Conservation (phyloP, 1,140 invertebrate genomes). For the Halyomorpha halys region DNA sequence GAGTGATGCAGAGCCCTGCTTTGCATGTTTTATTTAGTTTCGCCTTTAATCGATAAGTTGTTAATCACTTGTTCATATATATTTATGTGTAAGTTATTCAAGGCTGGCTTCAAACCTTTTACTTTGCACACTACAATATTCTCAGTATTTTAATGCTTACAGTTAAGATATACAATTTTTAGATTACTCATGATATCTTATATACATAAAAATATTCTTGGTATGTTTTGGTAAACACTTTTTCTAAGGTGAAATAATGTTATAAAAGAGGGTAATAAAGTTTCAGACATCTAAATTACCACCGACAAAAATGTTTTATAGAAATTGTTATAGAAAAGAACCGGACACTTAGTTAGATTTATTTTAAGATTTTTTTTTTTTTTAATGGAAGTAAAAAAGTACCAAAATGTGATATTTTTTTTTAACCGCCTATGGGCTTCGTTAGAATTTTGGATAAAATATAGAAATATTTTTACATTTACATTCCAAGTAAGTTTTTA, state of each 20-base stretch:
- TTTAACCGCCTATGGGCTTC: neutral
- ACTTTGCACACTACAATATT: conserved; percentile 13
- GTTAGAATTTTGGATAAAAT: neutral
- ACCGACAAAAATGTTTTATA: neutral
- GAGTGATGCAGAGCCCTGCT: neutral
- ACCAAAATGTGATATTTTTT: conserved; percentile 1
- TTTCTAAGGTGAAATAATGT: neutral
- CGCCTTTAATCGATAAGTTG: neutral
- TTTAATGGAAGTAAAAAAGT: neutral
- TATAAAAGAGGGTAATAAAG: neutral
- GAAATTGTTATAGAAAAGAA: neutral
- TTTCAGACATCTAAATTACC: neutral
- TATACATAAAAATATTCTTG: neutral
- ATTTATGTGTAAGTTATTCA: neutral
- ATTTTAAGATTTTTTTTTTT: neutral
- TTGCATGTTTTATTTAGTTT: conserved; percentile 1
- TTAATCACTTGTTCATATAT: conserved; percentile 1
- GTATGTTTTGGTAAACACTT: neutral
- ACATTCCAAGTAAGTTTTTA: neutral
- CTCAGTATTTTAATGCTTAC: neutral
- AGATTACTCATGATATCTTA: neutral
- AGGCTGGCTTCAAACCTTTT: conserved; percentile 9
- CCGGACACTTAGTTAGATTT: neutral
- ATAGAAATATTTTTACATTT: conserved; percentile 5
- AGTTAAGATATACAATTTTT: neutral